These are phyloP conservation scores for Brachionus rubens DNA, from an alignment of 1,140 invertebrate species.

Conservation along the genomic window DNA sequence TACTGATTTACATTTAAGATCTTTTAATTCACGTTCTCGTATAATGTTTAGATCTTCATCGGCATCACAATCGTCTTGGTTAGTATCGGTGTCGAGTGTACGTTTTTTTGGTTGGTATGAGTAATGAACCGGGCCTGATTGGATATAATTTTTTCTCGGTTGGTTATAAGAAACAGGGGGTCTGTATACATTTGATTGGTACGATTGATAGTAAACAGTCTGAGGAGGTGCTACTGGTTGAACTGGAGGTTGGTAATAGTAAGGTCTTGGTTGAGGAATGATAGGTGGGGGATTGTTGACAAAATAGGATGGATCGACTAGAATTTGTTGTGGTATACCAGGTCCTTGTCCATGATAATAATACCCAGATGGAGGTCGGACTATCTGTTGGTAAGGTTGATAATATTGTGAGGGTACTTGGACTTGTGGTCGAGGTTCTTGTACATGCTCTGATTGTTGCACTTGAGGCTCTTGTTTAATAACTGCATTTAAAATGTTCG, in stretches of 20 bases:
- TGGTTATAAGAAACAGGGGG: neutral
- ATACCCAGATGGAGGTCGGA: neutral
- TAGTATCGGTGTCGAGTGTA: neutral
- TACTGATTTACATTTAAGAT: conserved; percentile 23
- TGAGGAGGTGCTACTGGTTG: conserved; percentile 27
- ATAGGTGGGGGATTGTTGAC: conserved; percentile 16
- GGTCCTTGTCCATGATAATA: neutral
- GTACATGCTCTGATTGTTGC: neutral
- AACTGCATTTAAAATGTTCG: neutral
- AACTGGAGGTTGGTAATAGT: neutral
- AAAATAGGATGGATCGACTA: conserved; percentile 2
- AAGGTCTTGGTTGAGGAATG: neutral
- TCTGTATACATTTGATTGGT: conserved; percentile 1
- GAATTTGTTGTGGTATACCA: neutral
- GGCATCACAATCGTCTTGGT: neutral
- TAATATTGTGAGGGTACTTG: neutral
- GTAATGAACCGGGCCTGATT: neutral
- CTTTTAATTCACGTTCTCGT: neutral
- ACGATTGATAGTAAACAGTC: conserved; percentile 25
- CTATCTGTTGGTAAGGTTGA: neutral
- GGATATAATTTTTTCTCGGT: neutral
- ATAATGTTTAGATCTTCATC: conserved; percentile 39
- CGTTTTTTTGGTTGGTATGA: neutral
- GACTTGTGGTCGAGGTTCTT: neutral
- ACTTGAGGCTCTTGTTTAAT: conserved; percentile 12